These are phyloP conservation scores for Tenthredo notha DNA, from an alignment of 2,888 invertebrate species.

Conservation along the genomic window DNA sequence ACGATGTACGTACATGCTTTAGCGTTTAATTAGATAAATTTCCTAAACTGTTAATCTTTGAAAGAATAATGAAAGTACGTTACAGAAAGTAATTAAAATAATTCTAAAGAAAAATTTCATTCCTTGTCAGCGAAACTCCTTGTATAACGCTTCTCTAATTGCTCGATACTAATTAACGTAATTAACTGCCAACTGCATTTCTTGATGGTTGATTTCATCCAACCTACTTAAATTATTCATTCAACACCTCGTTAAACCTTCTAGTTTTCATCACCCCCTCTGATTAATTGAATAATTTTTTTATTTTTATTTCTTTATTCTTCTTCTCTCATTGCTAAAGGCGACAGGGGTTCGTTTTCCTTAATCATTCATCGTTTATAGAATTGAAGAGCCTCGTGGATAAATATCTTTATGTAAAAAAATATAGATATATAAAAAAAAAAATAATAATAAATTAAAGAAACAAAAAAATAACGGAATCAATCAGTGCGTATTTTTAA, in stretches of 20 bases:
- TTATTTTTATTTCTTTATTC: no score
- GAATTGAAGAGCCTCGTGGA: background rate
- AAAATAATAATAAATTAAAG: background rate
- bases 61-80: background rate
- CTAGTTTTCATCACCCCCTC: background rate
- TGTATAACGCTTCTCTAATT: slow-evolving; percentile 19
- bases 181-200: slow-evolving; percentile 43
- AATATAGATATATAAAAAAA: background rate
- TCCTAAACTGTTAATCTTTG: background rate
- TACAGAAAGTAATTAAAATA: slow-evolving; percentile 41
- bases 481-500: background rate
- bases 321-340: background rate
- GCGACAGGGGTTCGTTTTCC: background rate
- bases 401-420: background rate
- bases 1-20: slow-evolving; percentile 67
- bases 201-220: slow-evolving; percentile 18
- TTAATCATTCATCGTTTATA: background rate
- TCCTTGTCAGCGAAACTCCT: background rate
- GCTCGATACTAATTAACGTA: slow-evolving; percentile 28
- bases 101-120: slow-evolving; percentile 1
- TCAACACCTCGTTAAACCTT: background rate
- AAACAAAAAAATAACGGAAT: background rate
- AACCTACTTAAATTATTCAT: background rate
- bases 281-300: background rate
- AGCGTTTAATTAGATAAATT: background rate